Percentiles rank a stretch among this genome's conserved stretches.
Evolutionary conservation across 1,140 invertebrate genomes (phyloP).

Genomic region (Drosophila prosaltans): DNA sequence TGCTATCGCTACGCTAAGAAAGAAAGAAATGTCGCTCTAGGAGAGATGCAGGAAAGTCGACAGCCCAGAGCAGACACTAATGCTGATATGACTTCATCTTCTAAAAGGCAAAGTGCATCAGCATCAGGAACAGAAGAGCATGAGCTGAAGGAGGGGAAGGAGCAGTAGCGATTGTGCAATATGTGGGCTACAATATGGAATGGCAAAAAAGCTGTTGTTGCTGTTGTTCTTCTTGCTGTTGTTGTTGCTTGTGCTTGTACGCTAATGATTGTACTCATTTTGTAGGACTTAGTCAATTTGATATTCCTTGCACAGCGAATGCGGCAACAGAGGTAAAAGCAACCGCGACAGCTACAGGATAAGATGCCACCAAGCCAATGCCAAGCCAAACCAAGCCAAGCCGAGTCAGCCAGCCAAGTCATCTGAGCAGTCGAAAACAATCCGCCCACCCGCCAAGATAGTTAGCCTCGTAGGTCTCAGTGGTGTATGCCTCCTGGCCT

Average conservation of each 20-base stretch:
- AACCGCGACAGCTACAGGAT: slow-evolving; percentile 60
- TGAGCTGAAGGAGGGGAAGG: neutral
- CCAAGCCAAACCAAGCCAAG: slow-evolving; percentile 3
- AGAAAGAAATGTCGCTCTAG: slow-evolving; percentile 49
- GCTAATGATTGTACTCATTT: slow-evolving; percentile 80
- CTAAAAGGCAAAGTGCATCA: slow-evolving; percentile 65
- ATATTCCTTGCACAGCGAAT: slow-evolving; percentile 58
- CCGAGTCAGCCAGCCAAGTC: slow-evolving; percentile 36
- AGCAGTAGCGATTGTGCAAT: slow-evolving; percentile 11
- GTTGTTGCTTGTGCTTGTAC: slow-evolving; percentile 33
- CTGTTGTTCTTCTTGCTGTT: slow-evolving; percentile 26
- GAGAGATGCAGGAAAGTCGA: slow-evolving; percentile 49
- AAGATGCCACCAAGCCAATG: slow-evolving; percentile 58
- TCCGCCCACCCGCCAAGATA: slow-evolving; percentile 33
- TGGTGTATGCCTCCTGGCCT: slow-evolving; percentile 30
- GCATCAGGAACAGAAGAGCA: slow-evolving; percentile 34
- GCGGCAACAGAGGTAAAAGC: slow-evolving; percentile 3
- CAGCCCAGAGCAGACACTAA: slow-evolving; percentile 64
- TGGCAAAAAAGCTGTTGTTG: slow-evolving; percentile 7
- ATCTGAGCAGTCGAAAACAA: neutral
- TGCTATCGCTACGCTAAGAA: slow-evolving; percentile 25
- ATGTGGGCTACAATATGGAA: slow-evolving; percentile 30
- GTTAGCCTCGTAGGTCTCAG: slow-evolving; percentile 55
- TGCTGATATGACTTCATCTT: slow-evolving; percentile 76
- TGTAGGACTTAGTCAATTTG: slow-evolving; percentile 77